phyloP scores from a whole-genome alignment of 2,113 vertebrate genomes.

The Phoxinus phoxinus region DNA sequence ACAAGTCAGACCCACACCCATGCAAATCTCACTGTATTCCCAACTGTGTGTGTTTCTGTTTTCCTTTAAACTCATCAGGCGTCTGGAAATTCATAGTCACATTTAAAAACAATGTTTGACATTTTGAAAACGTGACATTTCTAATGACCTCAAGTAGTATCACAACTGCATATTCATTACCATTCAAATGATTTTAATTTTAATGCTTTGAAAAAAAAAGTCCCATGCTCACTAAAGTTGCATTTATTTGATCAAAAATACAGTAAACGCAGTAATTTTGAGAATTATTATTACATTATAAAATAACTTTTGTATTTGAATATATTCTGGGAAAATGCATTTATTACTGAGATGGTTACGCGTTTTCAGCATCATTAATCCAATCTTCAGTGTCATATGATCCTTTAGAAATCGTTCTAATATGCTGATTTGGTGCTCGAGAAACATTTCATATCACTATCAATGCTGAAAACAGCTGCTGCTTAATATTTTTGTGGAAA shows the following conservation, averaged over 20 bases:
- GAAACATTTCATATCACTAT: too few species aligned
- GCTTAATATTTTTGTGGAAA: too few species aligned
- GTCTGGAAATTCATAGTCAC: conserved; percentile 68
- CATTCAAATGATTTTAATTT: background rate
- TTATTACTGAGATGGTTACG: too few species aligned
- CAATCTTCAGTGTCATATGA: background rate
- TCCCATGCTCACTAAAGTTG: too few species aligned
- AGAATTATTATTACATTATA: background rate
- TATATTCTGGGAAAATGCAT: too few species aligned
- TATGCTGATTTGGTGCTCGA: background rate
- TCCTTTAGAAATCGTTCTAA: background rate
- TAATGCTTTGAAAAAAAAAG: too few species aligned
- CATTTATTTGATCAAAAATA: background rate
- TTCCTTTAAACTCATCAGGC: conserved; percentile 91
- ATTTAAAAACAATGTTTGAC: background rate
- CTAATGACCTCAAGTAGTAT: background rate
- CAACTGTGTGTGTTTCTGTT: conserved; percentile 76
- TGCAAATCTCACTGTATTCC: conserved; percentile 91
- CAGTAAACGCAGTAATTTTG: background rate
- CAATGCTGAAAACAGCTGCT: too few species aligned
- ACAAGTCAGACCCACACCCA: conserved; percentile 89
- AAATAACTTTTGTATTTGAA: too few species aligned
- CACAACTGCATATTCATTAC: background rate
- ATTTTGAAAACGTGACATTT: background rate
- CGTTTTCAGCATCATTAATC: too few species aligned